A percentile compares a stretch with the other conserved stretches of the same genome.
Conservation (phyloP, 2,113 vertebrate species). For the Egretta garzetta region DNA sequence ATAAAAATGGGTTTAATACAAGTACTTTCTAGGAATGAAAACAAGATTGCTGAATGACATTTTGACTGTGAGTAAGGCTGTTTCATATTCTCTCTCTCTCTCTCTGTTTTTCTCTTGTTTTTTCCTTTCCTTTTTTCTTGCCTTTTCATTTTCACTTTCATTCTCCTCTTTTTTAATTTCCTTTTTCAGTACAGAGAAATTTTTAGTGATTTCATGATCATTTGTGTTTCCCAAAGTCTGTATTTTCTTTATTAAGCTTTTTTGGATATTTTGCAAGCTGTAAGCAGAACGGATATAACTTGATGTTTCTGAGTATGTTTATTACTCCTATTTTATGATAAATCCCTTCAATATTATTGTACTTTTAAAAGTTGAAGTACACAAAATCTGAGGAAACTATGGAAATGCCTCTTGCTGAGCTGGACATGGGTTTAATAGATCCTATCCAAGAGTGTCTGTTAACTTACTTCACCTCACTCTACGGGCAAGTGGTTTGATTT, state of each 20-base stretch:
- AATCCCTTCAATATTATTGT: not conserved
- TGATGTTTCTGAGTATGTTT: slow-evolving; percentile 39
- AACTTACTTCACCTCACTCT: not conserved
- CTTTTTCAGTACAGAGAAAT: not conserved
- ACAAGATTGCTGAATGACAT: slow-evolving; percentile 70
- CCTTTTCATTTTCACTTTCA: not conserved
- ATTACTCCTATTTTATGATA: not conserved
- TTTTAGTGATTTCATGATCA: slow-evolving; percentile 33
- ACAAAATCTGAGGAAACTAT: not conserved
- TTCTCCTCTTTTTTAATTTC: not conserved
- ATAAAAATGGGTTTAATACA: slow-evolving; percentile 74
- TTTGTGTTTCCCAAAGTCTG: slow-evolving; percentile 39
- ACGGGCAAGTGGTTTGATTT: not conserved
- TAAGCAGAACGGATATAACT: slow-evolving; percentile 6
- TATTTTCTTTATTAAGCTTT: slow-evolving; percentile 52
- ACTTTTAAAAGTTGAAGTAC: not conserved
- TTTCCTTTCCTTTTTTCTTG: not conserved
- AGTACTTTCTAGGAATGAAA: slow-evolving; percentile 68
- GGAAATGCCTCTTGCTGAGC: not conserved
- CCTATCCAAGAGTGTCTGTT: not conserved
- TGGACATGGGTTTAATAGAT: not conserved
- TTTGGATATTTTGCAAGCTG: slow-evolving; percentile 36
- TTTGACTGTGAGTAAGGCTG: slow-evolving; percentile 67
- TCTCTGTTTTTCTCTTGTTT: not conserved
- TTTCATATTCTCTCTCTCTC: slow-evolving; percentile 48